phyloP scores from a whole-genome alignment of 2,113 vertebrate species.

The Sorex fumeus region DNA sequence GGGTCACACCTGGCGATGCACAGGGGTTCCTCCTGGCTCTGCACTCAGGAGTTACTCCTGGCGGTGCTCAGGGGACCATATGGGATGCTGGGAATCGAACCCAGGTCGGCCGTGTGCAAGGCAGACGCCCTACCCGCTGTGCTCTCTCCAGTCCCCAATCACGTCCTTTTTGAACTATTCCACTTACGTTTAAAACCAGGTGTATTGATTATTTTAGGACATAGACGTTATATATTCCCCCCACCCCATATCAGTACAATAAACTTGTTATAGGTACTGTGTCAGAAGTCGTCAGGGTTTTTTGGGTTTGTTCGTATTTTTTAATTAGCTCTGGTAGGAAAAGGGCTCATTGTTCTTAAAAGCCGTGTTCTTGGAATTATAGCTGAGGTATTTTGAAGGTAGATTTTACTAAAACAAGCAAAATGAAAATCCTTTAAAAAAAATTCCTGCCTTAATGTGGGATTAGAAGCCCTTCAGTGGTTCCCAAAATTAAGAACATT shows the following conservation, averaged over 20 bases:
- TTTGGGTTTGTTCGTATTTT: not conserved
- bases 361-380: slow-evolving; percentile 17
- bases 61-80: too few species aligned
- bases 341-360: not conserved
- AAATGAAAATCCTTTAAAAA: slow-evolving; percentile 52
- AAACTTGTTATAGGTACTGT: not conserved
- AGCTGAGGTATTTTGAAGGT: slow-evolving; percentile 44
- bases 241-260: not conserved
- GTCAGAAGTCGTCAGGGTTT: not conserved
- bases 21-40: too few species aligned
- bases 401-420: slow-evolving; percentile 51
- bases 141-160: too few species aligned
- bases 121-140: too few species aligned
- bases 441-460: slow-evolving; percentile 21
- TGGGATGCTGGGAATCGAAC: too few species aligned
- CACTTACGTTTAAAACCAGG: slow-evolving; percentile 42
- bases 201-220: slow-evolving; percentile 56
- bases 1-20: too few species aligned
- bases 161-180: slow-evolving; percentile 14
- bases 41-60: too few species aligned
- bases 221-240: too few species aligned
- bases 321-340: slow-evolving; percentile 21
- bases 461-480: not conserved
- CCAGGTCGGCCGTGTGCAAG: too few species aligned
- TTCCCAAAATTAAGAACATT: slow-evolving; percentile 50